A percentile compares a stretch with the other conserved stretches of the same genome.
Conservation (phyloP, 2,113 vertebrate species). For the Neopipo cinnamomea region DNA sequence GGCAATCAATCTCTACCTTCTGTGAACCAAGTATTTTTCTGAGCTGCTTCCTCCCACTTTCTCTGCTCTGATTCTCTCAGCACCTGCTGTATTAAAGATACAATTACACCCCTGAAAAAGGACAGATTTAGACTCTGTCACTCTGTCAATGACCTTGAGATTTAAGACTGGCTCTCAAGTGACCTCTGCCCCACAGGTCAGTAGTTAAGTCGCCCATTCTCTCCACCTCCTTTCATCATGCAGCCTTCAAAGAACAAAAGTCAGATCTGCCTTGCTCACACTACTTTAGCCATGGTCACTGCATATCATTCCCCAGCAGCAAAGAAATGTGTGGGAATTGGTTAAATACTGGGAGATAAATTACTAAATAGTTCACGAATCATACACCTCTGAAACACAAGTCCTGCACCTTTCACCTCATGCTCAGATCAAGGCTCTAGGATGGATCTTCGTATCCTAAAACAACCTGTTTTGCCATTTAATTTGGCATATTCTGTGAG, state of each 20-base stretch:
- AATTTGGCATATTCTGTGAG: not conserved
- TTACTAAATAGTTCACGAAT: not conserved
- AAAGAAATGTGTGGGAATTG: not conserved
- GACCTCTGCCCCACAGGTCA: constrained; percentile 81
- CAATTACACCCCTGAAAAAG: not conserved
- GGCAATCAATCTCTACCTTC: not conserved
- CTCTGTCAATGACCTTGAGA: constrained; percentile 62
- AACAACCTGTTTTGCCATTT: not conserved
- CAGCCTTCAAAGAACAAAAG: constrained; percentile 65
- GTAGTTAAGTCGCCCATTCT: constrained; percentile 90
- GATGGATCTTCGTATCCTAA: not conserved
- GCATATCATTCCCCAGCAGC: constrained; percentile 13
- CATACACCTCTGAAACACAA: fast-evolving
- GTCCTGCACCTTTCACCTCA: not conserved
- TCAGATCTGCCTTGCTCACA: constrained; percentile 26
- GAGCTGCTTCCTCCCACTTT: not conserved
- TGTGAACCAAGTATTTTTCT: not conserved
- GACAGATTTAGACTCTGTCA: constrained; percentile 41
- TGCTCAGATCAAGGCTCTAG: not conserved
- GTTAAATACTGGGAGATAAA: not conserved
- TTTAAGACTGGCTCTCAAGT: constrained; percentile 68
- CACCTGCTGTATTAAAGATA: constrained; percentile 72
- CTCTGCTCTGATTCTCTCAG: not conserved
- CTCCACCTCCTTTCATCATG: constrained; percentile 50
- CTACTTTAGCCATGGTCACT: constrained; percentile 3